phyloP scores from a whole-genome alignment of 2,113 vertebrate genomes.

The Planiliza haematocheilus region DNA sequence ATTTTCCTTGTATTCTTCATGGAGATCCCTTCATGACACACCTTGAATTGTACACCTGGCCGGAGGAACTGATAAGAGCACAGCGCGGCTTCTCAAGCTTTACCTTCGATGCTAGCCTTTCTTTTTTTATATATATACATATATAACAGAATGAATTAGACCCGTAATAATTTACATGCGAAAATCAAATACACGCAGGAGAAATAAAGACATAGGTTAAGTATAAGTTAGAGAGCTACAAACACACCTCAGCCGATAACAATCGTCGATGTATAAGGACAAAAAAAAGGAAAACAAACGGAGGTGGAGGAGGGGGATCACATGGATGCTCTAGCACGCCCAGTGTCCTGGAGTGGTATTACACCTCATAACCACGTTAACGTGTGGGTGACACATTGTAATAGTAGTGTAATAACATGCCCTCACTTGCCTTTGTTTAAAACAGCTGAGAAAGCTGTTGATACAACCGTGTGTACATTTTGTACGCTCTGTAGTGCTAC shows the following conservation, averaged over 20 bases:
- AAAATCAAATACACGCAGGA: too few relatives aligned
- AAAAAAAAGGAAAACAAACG: conserved; percentile 47
- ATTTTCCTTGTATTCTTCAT: not conserved
- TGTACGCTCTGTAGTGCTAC: too few relatives aligned
- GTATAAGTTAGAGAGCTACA: not conserved
- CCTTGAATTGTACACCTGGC: conserved; percentile 54
- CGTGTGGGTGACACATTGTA: too few relatives aligned
- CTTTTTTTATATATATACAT: not conserved
- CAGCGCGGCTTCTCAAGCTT: not conserved
- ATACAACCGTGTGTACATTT: too few relatives aligned
- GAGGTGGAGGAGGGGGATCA: not conserved
- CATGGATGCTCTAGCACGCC: not conserved
- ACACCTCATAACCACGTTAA: not conserved
- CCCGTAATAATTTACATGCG: too few relatives aligned
- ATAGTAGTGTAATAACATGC: too few relatives aligned
- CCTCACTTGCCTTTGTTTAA: too few relatives aligned
- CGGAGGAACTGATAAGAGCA: not conserved
- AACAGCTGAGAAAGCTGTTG: too few relatives aligned
- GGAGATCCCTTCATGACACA: not conserved
- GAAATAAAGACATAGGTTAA: not conserved
- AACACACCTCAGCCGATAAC: not conserved
- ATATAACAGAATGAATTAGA: too few relatives aligned
- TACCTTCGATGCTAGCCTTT: not conserved
- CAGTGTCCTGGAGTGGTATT: conserved; percentile 48
- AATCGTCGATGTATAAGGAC: conserved; percentile 3